Base-by-base conservation (phyloP, 2,113 vertebrate species). In the Aptenodytes patagonicus region DNA sequence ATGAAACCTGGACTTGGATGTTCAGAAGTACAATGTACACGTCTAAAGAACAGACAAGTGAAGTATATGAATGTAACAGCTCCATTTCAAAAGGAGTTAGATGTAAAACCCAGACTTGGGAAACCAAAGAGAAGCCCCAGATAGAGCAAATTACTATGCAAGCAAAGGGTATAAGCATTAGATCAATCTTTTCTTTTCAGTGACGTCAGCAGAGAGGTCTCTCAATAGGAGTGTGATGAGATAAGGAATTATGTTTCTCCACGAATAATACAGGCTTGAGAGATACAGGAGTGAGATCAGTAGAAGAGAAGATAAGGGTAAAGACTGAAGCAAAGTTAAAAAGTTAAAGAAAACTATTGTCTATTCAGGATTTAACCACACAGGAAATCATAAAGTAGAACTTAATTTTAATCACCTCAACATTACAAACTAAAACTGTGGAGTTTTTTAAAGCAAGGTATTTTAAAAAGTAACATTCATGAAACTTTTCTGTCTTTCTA, bases 211-310 rank as follows among this genome's bases (percentile, higher is more conserved):
- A 92, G 90, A 94, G 95, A 81, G 9, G 44, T 58, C 60, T 81
- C 84, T 87, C 55, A 65, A 47, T 22, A 75, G 28, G 26, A 69
- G 13, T 14, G 14, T 20, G 91, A 75, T 60, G 82, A 84, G 77
- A 96, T 97, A 94, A 96, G 76, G 66, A 97, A 75, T 79, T 85
- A 18, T 44, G 76, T 73, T 88, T 54, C 64, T 83, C 60, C 54
- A 54, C 1, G 15, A 94, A 90, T 65, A 87, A 72, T 72, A 21
- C 7, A 49, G 75, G 24, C 46, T 47, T 36, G n/a, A 79, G 78
- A 89, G n/a, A 46, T 44, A 87, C 8, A 42, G 34, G 15, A 64
- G 31, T 46, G 17, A 61, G 54, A 91, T 40, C 54, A 90, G 68
- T 7, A 60, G 69, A 52, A 66, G 51, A 79, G 57, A 52, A 93